Conservation (phyloP, 1,140 invertebrate genomes). For the Dufourea novaeangliae region DNA sequence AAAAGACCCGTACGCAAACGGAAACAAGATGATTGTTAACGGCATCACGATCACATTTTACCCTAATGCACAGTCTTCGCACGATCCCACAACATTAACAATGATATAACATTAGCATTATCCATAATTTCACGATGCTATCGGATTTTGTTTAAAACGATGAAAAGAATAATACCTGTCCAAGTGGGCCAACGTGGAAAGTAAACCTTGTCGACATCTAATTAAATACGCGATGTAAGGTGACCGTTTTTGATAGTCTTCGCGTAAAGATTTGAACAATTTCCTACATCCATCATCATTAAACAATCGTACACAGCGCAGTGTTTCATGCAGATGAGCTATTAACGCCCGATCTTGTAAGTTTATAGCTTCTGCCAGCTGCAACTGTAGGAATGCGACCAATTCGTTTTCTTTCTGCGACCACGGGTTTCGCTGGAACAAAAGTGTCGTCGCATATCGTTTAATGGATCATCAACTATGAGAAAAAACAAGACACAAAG, state of each 20-base stretch:
- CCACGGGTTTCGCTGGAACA: slow-evolving; percentile 79
- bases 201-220: slow-evolving; percentile 90
- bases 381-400: slow-evolving; percentile 88
- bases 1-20: slow-evolving; percentile 90
- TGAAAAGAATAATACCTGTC: slow-evolving; percentile 82
- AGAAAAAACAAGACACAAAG: too few species aligned
- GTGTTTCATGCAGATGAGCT: slow-evolving; percentile 93
- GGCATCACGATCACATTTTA: slow-evolving; percentile 87
- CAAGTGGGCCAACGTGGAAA: slow-evolving; percentile 90
- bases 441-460: neutral
- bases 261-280: slow-evolving; percentile 89
- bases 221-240: slow-evolving; percentile 94
- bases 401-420: slow-evolving; percentile 85
- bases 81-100: neutral
- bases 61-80: slow-evolving; percentile 84
- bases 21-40: slow-evolving; percentile 90
- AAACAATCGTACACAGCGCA: slow-evolving; percentile 90
- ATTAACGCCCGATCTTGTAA: slow-evolving; percentile 90
- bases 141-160: neutral
- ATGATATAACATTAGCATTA: neutral
- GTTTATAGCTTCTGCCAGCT: slow-evolving; percentile 94
- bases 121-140: neutral
- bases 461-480: too few species aligned
- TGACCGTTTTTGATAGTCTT: slow-evolving; percentile 90
- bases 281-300: slow-evolving; percentile 89